Evolutionary conservation across 2,113 vertebrate genomes (phyloP), one percentile per base, ranked within the genome.

Genomic region (Falco punctatus): DNA sequence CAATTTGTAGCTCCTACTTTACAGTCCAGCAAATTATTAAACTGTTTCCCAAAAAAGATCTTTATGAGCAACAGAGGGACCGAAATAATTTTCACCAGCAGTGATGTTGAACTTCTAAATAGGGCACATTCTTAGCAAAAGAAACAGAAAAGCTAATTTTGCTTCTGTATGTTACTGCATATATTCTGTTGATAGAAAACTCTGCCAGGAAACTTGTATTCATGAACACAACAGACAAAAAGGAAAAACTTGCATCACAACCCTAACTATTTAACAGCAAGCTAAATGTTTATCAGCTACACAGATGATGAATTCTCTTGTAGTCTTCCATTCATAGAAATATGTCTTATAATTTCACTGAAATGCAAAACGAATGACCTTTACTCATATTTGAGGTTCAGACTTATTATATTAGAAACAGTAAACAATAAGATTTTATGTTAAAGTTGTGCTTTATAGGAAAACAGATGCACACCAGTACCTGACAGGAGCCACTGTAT

Each of bases 401-500:
- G 26, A 69, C 52, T 58, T 59, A 32, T 44, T 66, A 13, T 38
- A 46, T 6, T 27, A 66, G 55, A 38, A 69, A 42, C 0, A 81
- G 27, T 10, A 74, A 40, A 52, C 30, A 81, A 28, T 67, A 77
- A 42, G 18, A 42, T 20, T 21, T 51, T 48, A 62, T 5, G 7
- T 40, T 46, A 30, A 24, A 71, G 18, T 8, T 74, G 46, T 69
- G 44, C 71, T 81, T 44, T 72, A 20, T 2, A 67, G 46, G 30
- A 42, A 15, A 30, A 24, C 35, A 28, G 67, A 15, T 4, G 55
- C 16, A 77, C 62, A 62, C 1, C 84, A 95, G 3, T 93, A 99
- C 99, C 99, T 33, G 98, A 98, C 30, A 99, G 96, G 64, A 99
- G 98, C 99, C 99, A 99, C 81, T 98, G 98, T 83, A 99, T 74